phyloP scores from a whole-genome alignment of 2,113 vertebrate species.

The Argyrosomus japonicus region DNA sequence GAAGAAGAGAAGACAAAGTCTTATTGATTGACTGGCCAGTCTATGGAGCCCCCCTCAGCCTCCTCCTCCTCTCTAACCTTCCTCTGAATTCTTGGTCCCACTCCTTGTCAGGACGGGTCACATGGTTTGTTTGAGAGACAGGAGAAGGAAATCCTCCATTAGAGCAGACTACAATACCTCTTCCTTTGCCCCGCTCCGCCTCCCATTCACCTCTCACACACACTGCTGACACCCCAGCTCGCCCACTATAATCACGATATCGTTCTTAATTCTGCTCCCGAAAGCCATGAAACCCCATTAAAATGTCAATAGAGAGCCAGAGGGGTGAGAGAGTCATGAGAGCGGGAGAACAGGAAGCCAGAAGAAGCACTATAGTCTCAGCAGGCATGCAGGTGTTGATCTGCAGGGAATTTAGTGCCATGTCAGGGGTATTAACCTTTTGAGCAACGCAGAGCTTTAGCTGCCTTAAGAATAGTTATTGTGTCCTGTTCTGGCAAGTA shows the following conservation, averaged over 20 bases:
- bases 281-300: conserved; percentile 65
- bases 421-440: conserved; percentile 64
- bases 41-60: conserved; percentile 28
- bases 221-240: conserved; percentile 42
- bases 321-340: conserved; percentile 30
- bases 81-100: conserved; percentile 35
- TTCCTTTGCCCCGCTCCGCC: conserved; percentile 69
- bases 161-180: conserved; percentile 67
- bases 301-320: conserved; percentile 58
- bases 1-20: conserved; percentile 16
- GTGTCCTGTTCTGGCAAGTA: conserved; percentile 43
- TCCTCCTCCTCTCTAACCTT: conserved; percentile 38
- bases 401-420: conserved; percentile 31
- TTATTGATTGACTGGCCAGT: conserved; percentile 53
- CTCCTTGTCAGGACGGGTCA: conserved; percentile 55
- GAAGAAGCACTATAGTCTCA: neutral
- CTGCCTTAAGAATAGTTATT: conserved; percentile 50
- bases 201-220: conserved; percentile 70
- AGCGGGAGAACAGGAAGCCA: neutral
- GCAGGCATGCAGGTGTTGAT: conserved; percentile 45
- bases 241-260: conserved; percentile 57
- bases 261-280: conserved; percentile 49
- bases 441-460: conserved; percentile 35
- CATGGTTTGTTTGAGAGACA: conserved; percentile 59
- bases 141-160: conserved; percentile 81